Percentiles rank a stretch among this genome's conserved stretches.
Conservation (phyloP, 2,797 vertebrate genomes). For the Sebastes aleutianus region DNA sequence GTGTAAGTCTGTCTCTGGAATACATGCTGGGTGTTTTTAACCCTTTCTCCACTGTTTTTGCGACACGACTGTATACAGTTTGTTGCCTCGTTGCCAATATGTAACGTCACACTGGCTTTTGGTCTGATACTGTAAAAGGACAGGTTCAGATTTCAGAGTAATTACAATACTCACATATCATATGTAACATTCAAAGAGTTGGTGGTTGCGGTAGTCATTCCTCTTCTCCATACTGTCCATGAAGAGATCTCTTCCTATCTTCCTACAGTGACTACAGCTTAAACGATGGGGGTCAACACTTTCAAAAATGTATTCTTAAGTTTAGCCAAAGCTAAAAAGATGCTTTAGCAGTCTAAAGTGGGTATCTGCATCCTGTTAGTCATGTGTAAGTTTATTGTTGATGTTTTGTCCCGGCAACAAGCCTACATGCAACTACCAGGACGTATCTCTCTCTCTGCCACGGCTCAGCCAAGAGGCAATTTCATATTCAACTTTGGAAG, state of each 20-base stretch:
- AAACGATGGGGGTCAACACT: not conserved
- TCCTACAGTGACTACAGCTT: not conserved
- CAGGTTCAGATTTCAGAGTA: not conserved
- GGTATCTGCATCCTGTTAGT: not conserved
- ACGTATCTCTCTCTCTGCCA: not conserved
- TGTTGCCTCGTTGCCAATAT: not conserved
- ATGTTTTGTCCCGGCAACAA: not conserved
- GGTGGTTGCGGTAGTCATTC: not conserved
- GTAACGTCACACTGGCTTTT: not conserved
- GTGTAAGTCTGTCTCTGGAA: constrained; percentile 35
- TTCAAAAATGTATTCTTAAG: not conserved
- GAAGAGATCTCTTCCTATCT: not conserved
- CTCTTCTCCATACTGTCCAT: not conserved
- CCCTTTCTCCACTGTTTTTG: constrained; percentile 33
- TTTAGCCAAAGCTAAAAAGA: not conserved
- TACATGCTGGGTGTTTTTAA: constrained; percentile 54
- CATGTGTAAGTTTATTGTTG: not conserved
- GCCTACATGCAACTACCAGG: not conserved
- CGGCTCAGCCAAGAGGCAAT: not conserved
- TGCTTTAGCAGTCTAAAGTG: not conserved
- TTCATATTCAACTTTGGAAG: not conserved
- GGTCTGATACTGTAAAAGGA: not conserved
- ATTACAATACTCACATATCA: not conserved
- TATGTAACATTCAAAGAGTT: not conserved
- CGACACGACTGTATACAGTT: not conserved